These are phyloP conservation scores for Andricus quercusramuli DNA, from an alignment of 2,888 invertebrate genomes.

Conservation along the genomic window DNA sequence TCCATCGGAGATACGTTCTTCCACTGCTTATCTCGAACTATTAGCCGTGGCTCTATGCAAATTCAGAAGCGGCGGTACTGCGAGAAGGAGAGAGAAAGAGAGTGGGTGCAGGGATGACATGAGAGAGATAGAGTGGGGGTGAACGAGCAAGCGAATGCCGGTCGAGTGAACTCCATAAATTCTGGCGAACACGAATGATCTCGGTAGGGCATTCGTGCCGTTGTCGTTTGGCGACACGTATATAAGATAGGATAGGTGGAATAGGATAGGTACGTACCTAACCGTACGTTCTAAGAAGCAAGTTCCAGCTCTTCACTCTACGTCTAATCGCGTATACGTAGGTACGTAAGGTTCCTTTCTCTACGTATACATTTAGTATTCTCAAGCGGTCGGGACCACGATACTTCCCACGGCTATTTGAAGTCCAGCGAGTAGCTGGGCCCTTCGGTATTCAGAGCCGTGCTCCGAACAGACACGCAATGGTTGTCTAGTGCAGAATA, in stretches of 20 bases:
- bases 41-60: slow-evolving; percentile 74
- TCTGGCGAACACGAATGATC: slow-evolving; percentile 70
- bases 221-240: slow-evolving; percentile 64
- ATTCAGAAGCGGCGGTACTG: slow-evolving; percentile 65
- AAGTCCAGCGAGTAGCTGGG: slow-evolving; percentile 66
- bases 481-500: slow-evolving; percentile 55
- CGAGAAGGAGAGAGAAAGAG: slow-evolving; percentile 53
- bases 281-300: slow-evolving; percentile 63
- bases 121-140: slow-evolving; percentile 15
- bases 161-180: slow-evolving; percentile 71
- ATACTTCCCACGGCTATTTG: slow-evolving; percentile 77
- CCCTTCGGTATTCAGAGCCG: slow-evolving; percentile 69
- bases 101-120: slow-evolving; percentile 47
- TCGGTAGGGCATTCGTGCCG: slow-evolving; percentile 64
- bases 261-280: slow-evolving; percentile 57
- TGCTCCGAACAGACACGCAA: slow-evolving; percentile 63
- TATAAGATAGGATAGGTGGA: slow-evolving; percentile 45
- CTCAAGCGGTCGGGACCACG: slow-evolving; percentile 66
- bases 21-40: slow-evolving; percentile 71
- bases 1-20: slow-evolving; percentile 59
- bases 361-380: slow-evolving; percentile 70
- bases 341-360: slow-evolving; percentile 56
- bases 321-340: slow-evolving; percentile 55
- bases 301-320: slow-evolving; percentile 56
- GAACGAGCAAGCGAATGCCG: slow-evolving; percentile 60